Conservation (phyloP, 2,113 vertebrate genomes). For the Aramus guarauna region DNA sequence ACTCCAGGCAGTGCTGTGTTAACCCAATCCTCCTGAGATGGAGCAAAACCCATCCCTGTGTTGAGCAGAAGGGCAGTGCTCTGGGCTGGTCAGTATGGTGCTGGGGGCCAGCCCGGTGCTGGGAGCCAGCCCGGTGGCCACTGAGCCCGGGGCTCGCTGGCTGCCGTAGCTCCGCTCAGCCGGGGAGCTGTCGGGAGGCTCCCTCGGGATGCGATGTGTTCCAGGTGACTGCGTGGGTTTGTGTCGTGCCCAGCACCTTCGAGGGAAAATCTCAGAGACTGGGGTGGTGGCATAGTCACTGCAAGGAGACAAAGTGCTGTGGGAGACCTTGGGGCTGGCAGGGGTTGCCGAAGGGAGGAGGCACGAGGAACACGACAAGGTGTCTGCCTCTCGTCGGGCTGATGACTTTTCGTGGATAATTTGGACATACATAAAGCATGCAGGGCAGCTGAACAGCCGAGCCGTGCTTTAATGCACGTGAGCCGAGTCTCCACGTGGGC, state of each 20-base stretch:
- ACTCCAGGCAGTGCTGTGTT: not conserved
- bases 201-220: not conserved
- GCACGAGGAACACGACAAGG: accelerated
- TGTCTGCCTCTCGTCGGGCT: accelerated
- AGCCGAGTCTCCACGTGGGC: not conserved
- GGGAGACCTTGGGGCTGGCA: not conserved
- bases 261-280: not conserved
- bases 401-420: accelerated
- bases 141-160: not conserved
- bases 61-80: not conserved
- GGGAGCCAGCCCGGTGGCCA: not conserved
- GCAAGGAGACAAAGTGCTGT: accelerated
- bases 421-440: accelerated
- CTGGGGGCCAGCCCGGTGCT: accelerated
- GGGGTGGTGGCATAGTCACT: not conserved
- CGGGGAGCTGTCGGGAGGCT: not conserved
- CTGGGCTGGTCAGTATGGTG: no score
- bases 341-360: not conserved
- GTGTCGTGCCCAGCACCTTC: not conserved
- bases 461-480: accelerated
- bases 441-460: not conserved
- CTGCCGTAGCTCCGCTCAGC: accelerated
- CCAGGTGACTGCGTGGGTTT: not conserved
- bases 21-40: accelerated
- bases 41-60: not conserved